A percentile compares a stretch with the other conserved stretches of the same genome.
Conservation (phyloP, 2,888 invertebrate species). For the Periphyllus acericola region DNA sequence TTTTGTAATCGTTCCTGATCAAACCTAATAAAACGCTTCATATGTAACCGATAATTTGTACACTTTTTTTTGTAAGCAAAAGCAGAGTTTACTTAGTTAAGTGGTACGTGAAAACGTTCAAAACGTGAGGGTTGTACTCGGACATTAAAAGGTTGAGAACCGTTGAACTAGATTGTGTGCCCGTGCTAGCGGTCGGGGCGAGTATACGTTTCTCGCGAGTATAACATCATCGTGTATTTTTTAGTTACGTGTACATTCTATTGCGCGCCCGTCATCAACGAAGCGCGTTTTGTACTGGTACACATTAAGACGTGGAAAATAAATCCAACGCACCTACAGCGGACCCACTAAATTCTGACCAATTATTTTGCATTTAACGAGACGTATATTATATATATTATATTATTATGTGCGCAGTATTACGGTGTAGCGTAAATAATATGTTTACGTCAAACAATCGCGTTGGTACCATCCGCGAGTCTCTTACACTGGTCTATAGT, state of each 20-base stretch:
- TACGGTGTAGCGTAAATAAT: not conserved
- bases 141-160: too few relatives aligned
- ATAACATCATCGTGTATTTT: too few relatives aligned
- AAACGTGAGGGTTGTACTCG: too few relatives aligned
- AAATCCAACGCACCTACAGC: not conserved
- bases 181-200: not conserved
- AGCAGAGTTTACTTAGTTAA: too few relatives aligned
- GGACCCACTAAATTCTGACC: not conserved
- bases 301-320: not conserved
- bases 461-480: too few relatives aligned
- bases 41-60: too few relatives aligned
- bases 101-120: too few relatives aligned
- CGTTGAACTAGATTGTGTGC: not conserved
- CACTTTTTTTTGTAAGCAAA: too few relatives aligned
- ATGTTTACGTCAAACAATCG: not conserved
- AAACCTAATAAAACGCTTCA: too few relatives aligned
- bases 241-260: too few relatives aligned
- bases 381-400: not conserved
- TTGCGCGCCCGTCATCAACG: not conserved
- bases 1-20: too few relatives aligned
- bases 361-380: conserved; percentile 39
- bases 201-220: not conserved
- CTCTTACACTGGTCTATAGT: too few relatives aligned
- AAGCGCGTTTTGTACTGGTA: not conserved
- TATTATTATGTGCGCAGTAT: not conserved